Evolutionary conservation across 2,113 vertebrate genomes (phyloP), one percentile per base, ranked within the genome.

Genomic region (Heterocephalus glaber): DNA sequence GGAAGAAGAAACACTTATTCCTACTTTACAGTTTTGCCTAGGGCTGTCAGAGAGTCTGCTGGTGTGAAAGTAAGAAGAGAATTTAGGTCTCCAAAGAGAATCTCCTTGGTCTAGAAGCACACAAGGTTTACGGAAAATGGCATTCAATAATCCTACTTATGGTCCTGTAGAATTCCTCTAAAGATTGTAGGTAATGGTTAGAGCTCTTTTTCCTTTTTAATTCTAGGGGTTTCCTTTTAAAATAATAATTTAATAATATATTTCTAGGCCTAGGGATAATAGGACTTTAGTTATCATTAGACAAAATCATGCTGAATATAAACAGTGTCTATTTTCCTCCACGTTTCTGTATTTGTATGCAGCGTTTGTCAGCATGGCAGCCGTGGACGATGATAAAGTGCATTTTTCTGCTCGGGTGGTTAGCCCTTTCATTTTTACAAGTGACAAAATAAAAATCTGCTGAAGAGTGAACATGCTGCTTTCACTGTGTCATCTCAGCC

Each of bases 331-430:
- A 90, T 96, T 98, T 98, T 97, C 98, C 96, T 97, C 91, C 95
- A 68, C 97, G 97, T 98, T 98, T 98, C 97, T 95, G 65, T 98
- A 98, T 98, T 99, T 99, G 98, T 98, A 98, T 99, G 98, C 98
- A 98, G 98, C 97, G 86, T 98, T 97, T 98, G 98, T 99, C 99
- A 99, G 98, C 98, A 97, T 97, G 98, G 98, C 97, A 94, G 99
- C 98, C 99, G 95, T 98, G 98, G 98, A 98, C 97, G 98, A 98
- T 98, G 99, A 99, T 99, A 99, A 99, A 99, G 98, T 98, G 98
- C 98, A 98, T 99, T 99, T 99, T 99, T 99, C 99, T 99, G 99
- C 99, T 98, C 99, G 99, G 99, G 98, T 98, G 99, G 98, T 98
- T 98, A 98, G 98, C 98, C 98, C 98, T 99, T 98, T 98, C 98